Evolutionary conservation across 2,113 vertebrate genomes (phyloP).

Genomic region (Leuciscus idus): DNA sequence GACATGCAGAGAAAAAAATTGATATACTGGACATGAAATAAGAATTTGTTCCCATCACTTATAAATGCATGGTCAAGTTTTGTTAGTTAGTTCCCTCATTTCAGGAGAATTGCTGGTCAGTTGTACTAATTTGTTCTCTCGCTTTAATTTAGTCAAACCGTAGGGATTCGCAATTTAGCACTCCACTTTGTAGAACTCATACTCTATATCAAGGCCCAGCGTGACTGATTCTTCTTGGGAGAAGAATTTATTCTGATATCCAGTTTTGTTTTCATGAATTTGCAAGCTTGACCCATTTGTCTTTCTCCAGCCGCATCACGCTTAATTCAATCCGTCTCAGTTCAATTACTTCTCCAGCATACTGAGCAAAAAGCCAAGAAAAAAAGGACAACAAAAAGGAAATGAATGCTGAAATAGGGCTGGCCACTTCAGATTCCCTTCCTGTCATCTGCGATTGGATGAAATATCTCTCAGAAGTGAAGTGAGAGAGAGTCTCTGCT

Average conservation of each 20-base stretch:
- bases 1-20: not conserved
- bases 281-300: not conserved
- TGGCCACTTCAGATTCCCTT: slow-evolving; percentile 66
- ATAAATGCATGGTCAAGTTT: not conserved
- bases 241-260: not conserved
- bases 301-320: not conserved
- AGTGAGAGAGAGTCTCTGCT: slow-evolving; percentile 63
- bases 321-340: not conserved
- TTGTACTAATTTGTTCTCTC: not conserved
- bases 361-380: not conserved
- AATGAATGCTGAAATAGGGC: slow-evolving; percentile 56
- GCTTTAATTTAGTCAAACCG: not conserved
- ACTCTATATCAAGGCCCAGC: not conserved
- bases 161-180: too few species aligned
- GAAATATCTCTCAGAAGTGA: slow-evolving; percentile 72
- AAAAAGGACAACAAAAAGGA: slow-evolving; percentile 52
- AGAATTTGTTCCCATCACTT: not conserved
- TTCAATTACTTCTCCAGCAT: not conserved
- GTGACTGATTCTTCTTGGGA: not conserved
- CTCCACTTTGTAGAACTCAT: not conserved
- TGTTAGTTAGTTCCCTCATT: not conserved
- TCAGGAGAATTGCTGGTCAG: not conserved
- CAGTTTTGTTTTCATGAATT: not conserved
- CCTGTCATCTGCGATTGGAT: slow-evolving; percentile 63
- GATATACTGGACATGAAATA: not conserved